These are phyloP conservation scores for Chroicocephalus ridibundus DNA, from an alignment of 2,113 vertebrate species.

Conservation along the genomic window DNA sequence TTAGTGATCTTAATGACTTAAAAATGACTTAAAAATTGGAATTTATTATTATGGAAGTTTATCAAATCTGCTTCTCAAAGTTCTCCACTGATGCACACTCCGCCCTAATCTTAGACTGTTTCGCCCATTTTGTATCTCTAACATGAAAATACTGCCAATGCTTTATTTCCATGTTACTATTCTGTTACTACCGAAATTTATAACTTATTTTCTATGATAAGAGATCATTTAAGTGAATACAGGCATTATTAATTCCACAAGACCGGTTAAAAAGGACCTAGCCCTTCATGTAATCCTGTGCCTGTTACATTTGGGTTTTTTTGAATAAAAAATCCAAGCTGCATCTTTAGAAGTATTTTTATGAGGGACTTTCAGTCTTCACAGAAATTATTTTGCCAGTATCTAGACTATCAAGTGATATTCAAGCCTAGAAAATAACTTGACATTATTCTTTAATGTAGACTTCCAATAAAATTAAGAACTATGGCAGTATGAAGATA, in stretches of 20 bases:
- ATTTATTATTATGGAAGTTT: background rate
- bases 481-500: background rate
- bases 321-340: background rate
- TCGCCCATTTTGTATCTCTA: background rate
- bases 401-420: background rate
- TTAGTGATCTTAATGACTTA: too few species aligned
- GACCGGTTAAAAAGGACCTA: background rate
- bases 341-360: background rate
- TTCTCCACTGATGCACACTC: background rate
- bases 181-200: background rate
- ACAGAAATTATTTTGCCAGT: background rate
- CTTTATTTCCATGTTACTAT: background rate
- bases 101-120: fast-evolving
- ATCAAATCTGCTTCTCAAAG: background rate
- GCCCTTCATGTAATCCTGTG: background rate
- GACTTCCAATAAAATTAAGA: background rate
- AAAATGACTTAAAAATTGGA: background rate
- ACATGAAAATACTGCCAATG: background rate
- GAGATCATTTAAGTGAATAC: too few species aligned
- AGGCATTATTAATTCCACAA: background rate
- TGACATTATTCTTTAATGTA: background rate
- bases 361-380: background rate
- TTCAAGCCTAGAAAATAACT: background rate
- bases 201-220: background rate
- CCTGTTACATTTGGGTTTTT: fast-evolving